Percentiles rank a stretch among this genome's conserved stretches.
These are phyloP conservation scores for Lepidocolaptes lacrymiger DNA, from an alignment of 2,797 vertebrate species.

Conservation along the genomic window DNA sequence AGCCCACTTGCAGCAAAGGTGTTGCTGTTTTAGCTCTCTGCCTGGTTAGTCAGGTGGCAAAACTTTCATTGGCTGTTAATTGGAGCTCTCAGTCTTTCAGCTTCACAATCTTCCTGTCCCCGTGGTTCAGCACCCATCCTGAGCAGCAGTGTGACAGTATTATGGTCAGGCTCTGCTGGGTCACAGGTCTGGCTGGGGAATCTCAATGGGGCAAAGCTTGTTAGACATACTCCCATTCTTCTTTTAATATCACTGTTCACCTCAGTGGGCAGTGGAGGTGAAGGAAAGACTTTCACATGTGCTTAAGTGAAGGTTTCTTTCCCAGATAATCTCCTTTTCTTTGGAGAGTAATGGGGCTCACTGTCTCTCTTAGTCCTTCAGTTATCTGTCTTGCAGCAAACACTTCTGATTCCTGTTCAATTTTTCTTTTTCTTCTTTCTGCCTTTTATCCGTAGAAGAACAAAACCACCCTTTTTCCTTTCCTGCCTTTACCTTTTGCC, in stretches of 20 bases:
- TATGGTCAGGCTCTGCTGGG: neutral
- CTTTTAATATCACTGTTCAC: neutral
- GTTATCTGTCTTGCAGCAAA: neutral
- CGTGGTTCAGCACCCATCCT: neutral
- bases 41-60: neutral
- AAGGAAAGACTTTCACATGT: neutral
- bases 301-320: neutral
- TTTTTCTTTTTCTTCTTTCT: neutral
- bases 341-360: neutral
- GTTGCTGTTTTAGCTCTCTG: neutral
- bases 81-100: neutral
- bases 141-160: neutral
- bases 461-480: neutral
- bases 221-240: neutral
- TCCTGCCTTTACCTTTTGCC: neutral
- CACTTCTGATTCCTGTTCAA: neutral
- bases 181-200: rapidly evolving
- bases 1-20: neutral
- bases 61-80: neutral
- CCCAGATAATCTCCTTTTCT: neutral
- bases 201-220: neutral
- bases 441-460: neutral
- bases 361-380: neutral
- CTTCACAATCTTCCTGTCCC: neutral
- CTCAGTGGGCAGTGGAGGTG: neutral